Percentiles rank a stretch among this genome's conserved stretches.
Conservation (phyloP, 1,140 invertebrate genomes). For the Solenopsis fugax region DNA sequence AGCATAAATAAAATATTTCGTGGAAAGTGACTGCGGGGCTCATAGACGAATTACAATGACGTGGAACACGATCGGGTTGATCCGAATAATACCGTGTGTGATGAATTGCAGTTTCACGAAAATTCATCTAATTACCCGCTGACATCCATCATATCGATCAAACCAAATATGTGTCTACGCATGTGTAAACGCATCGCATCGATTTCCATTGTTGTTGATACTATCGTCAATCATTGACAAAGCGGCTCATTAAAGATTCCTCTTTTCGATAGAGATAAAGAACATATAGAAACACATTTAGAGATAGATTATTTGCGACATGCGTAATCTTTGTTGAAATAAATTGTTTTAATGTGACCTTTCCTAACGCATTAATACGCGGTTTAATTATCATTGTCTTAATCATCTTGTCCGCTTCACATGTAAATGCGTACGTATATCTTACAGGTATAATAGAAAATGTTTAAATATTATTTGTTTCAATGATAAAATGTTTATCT, state of each 20-base stretch:
- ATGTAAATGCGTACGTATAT: background rate
- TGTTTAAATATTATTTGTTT: background rate
- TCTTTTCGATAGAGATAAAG: background rate
- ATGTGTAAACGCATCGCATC: constrained; percentile 48
- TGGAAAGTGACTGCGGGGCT: constrained; percentile 28
- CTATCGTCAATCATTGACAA: constrained; percentile 6
- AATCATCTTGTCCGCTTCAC: background rate
- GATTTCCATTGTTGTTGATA: constrained; percentile 32
- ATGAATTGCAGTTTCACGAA: constrained; percentile 39
- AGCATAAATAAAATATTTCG: constrained; percentile 56
- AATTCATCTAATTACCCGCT: constrained; percentile 53
- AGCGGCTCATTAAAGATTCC: constrained; percentile 23
- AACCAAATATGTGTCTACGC: constrained; percentile 21
- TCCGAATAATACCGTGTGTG: constrained; percentile 7
- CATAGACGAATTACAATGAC: background rate
- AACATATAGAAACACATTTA: background rate
- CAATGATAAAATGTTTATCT: constrained; percentile 22
- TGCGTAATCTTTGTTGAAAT: background rate
- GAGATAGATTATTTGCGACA: background rate
- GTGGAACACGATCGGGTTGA: background rate
- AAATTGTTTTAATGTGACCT: background rate
- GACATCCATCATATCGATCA: constrained; percentile 48
- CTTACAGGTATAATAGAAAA: background rate
- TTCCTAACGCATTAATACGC: background rate
- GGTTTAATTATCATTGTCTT: background rate